Evolutionary conservation across 1,140 invertebrate genomes (phyloP), one percentile per base, ranked within the genome.

Genomic region (Drosophila punjabiensis): DNA sequence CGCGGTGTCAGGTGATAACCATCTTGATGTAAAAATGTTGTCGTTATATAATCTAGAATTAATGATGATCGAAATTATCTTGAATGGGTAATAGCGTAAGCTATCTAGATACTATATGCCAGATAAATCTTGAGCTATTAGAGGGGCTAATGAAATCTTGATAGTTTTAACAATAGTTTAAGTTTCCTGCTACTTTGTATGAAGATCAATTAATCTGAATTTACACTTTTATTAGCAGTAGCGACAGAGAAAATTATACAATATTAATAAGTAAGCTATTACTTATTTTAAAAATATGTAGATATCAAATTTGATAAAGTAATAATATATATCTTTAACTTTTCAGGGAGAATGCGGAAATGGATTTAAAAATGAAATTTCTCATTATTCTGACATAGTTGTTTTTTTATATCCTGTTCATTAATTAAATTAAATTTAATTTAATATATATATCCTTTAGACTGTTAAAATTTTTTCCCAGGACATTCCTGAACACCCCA

Each of bases 1-100:
- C 47, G 65, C 37, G 4, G 39, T 63, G 58, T 73, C 58, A 71
- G 43, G 32, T 59, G 65, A 78, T 63, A 78, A 37, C 20, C 33
- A 50, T 67, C 48, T 67, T 35, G n/a, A 33, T 24, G 28, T 32
- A 24, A 58, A 78, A 69, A 37, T 61, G 18, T 13, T 35, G 11
- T n/a, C n/a, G n/a, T 73, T 53, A 56, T 47, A 55, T 37, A 73
- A 62, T 30, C 32, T 52, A 14, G 33, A 30, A 68, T 16, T 69
- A 68, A 71, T 68, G 65, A 37, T 16, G 24, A 35, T 41, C 50
- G 48, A 55, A 55, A 45, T 45, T 45, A 14, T 47, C 24, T 6
- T 18, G 35, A 30, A 67, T 64, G 59, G 30, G 35, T 62, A 13
- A 28, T 37, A 37, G 35, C 9, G 33, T 24, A 56, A 35, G 20